A percentile compares a stretch with the other conserved stretches of the same genome.
Conservation (phyloP, 2,113 vertebrate species). For the Chaetura pelagica region DNA sequence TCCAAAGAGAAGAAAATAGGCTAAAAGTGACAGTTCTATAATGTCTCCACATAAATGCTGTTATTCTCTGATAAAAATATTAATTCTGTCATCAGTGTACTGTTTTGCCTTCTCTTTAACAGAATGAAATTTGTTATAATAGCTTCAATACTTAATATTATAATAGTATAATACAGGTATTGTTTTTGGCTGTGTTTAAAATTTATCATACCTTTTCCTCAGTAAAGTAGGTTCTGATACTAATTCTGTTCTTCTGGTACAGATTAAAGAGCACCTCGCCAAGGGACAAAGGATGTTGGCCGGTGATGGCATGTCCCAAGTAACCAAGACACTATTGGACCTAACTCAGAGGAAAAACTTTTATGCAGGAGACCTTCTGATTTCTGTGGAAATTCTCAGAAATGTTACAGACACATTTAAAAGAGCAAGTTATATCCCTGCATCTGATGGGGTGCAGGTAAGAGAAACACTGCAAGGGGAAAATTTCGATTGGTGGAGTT, state of each 20-base stretch:
- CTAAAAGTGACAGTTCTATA: background rate
- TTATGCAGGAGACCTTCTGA: constrained; percentile 95
- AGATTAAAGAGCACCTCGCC: constrained; percentile 98
- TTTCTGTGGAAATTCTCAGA: constrained; percentile 97
- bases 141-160: no score
- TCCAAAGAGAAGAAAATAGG: background rate
- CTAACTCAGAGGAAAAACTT: constrained; percentile 97
- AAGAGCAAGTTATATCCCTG: constrained; percentile 95
- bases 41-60: background rate
- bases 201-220: background rate
- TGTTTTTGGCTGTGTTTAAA: background rate
- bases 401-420: constrained; percentile 98
- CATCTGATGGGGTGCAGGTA: constrained; percentile 98
- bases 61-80: background rate
- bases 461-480: constrained; percentile 19
- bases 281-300: constrained; percentile 94
- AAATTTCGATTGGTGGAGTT: background rate
- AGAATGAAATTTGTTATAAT: background rate
- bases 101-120: background rate
- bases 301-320: constrained; percentile 97
- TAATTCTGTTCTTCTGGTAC: constrained; percentile 49
- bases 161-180: no score
- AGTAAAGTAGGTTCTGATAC: constrained; percentile 68
- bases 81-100: background rate
- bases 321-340: constrained; percentile 95